Percentiles rank a stretch among this genome's conserved stretches.
Evolutionary conservation across 2,113 vertebrate genomes (phyloP).

Genomic region (Cathartes aura): DNA sequence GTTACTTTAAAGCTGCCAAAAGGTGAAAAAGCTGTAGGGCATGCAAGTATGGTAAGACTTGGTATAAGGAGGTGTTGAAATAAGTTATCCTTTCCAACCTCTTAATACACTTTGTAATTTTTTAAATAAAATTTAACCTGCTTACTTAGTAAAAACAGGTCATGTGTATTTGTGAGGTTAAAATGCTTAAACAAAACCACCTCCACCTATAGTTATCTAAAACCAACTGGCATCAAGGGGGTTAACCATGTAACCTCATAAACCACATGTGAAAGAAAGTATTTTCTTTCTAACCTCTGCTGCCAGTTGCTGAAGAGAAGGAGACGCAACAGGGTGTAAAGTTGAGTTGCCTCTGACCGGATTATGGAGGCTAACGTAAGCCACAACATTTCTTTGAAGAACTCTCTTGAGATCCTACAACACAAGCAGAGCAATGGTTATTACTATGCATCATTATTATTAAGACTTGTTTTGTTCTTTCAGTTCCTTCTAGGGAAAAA

Average conservation of each 20-base stretch:
- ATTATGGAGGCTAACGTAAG: constrained; percentile 87
- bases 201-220: background rate
- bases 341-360: constrained; percentile 84
- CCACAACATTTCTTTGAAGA: constrained; percentile 86
- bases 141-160: background rate
- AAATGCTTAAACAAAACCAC: background rate
- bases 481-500: background rate
- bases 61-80: background rate
- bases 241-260: background rate
- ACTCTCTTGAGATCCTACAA: constrained; percentile 86
- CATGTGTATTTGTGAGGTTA: background rate
- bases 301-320: constrained; percentile 87
- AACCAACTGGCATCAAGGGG: background rate
- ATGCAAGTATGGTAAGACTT: background rate
- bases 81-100: background rate
- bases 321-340: constrained; percentile 83
- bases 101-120: background rate
- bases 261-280: background rate
- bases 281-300: constrained; percentile 80
- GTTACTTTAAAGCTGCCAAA: background rate
- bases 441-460: background rate
- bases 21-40: background rate
- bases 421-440: background rate
- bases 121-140: background rate
- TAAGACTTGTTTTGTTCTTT: background rate